Base-by-base conservation (phyloP, 1,140 invertebrate species). In the Psix sp. region DNA sequence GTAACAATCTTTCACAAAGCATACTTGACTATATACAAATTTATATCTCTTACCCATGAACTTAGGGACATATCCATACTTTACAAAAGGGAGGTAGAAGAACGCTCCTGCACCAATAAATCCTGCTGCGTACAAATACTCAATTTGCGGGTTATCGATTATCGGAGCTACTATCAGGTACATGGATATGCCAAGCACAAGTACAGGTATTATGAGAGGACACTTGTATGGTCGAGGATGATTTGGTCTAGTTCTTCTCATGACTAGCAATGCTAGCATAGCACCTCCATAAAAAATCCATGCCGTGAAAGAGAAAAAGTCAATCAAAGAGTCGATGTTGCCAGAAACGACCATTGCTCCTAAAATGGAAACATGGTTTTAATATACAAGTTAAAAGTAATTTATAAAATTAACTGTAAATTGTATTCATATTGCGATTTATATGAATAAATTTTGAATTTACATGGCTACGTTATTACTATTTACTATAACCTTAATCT, bases 221-320 rank as follows among this genome's bases (percentile, higher is more conserved):
- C 98, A 95, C 90, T 95, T 95, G 81, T 95, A 96, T 17, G 94
- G 94, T 85, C 94, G 88, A 20, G 93, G 94, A 86, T 94, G 92
- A 85, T 96, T 93, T 48, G 94, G 95, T 86, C 94, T 93, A 48
- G 94, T 96, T 78, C 90, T 92, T 79, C 96, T 88, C 92, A 98
- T 94, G 9, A 96, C 93, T 73, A 98, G 91, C 7, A 98, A 86
- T 3, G 95, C 93, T 26, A 95, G 78, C 93, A 97, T 96, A 3
- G 95, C 91, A 59, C 94, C 92, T 15, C 95, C 96, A 83, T 97
- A 98, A 88, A 97, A 97, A 79, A 97, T 95, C 96, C 96, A 98
- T 1, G 95, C 94, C 29, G 95, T 95, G 84, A 98, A 97, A 79
- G 95, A 96, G 89, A 98, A 97, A 89, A 98, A 96, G 82, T 97